Evolutionary conservation across 1,140 invertebrate species (phyloP).

Genomic region (Schlechtendalia chinensis): DNA sequence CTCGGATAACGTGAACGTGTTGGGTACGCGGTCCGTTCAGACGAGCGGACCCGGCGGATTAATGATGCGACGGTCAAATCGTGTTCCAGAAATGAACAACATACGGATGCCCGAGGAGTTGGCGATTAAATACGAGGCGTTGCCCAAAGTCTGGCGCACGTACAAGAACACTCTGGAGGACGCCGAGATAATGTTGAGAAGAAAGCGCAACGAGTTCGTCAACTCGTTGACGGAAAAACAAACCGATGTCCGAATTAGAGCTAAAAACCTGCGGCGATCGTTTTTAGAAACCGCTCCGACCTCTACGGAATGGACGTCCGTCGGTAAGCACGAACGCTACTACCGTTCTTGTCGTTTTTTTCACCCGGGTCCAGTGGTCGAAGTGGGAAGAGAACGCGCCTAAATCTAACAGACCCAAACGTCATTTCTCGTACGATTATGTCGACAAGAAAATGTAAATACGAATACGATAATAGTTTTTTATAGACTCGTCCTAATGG

Average conservation of each 20-base stretch:
- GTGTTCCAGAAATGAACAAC: slow-evolving; percentile 9
- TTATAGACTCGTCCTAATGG: too few species aligned
- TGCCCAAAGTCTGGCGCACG: background rate
- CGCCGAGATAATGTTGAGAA: slow-evolving; percentile 33
- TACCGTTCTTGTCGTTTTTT: too few species aligned
- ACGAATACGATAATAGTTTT: too few species aligned
- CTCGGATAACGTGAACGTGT: slow-evolving; percentile 16
- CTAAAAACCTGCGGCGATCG: background rate
- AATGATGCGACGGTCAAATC: too few species aligned
- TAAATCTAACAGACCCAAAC: too few species aligned
- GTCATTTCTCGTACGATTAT: too few species aligned
- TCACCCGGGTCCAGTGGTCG: too few species aligned
- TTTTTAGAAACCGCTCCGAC: slow-evolving; percentile 25
- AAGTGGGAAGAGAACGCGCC: too few species aligned
- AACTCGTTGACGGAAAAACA: background rate
- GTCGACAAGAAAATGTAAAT: too few species aligned
- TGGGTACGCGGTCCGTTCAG: too few species aligned
- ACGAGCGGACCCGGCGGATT: too few species aligned
- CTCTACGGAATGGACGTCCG: slow-evolving; percentile 34
- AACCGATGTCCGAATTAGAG: background rate
- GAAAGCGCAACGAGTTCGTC: slow-evolving; percentile 10
- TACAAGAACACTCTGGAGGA: slow-evolving; percentile 38
- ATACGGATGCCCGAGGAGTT: background rate
- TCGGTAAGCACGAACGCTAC: background rate
- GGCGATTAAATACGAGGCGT: background rate